These are phyloP conservation scores for Limnephilus auricula DNA, from an alignment of 2,888 invertebrate species.

Conservation along the genomic window DNA sequence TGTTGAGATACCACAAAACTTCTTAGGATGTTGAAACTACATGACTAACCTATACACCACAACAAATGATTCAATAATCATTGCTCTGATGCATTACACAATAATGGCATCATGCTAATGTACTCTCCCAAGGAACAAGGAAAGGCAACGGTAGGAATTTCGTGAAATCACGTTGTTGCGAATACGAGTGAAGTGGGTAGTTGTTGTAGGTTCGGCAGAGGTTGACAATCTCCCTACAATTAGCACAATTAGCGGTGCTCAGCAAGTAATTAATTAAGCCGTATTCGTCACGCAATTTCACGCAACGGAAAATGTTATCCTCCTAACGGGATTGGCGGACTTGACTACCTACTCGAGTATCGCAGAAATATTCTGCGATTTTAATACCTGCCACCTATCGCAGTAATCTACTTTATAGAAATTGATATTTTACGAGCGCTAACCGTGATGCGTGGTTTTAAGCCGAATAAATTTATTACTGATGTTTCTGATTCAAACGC, in stretches of 20 bases:
- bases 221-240: not conserved
- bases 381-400: not conserved
- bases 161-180: not conserved
- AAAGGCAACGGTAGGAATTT: not conserved
- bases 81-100: no score
- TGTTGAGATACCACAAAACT: no score
- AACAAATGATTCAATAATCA: no score
- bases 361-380: not conserved
- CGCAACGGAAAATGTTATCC: conserved; percentile 15
- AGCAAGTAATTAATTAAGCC: not conserved
- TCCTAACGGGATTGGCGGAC: conserved; percentile 6
- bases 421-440: not conserved
- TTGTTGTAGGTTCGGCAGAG: not conserved
- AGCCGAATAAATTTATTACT: not conserved
- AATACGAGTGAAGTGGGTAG: not conserved
- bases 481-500: not conserved
- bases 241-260: not conserved
- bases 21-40: no score
- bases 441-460: not conserved
- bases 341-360: not conserved
- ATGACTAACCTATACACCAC: no score
- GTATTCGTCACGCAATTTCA: not conserved
- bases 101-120: not conserved
- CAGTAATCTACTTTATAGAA: not conserved
- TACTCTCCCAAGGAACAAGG: not conserved